Conservation (phyloP, 2,888 invertebrate species). For the Endomychus coccineus region DNA sequence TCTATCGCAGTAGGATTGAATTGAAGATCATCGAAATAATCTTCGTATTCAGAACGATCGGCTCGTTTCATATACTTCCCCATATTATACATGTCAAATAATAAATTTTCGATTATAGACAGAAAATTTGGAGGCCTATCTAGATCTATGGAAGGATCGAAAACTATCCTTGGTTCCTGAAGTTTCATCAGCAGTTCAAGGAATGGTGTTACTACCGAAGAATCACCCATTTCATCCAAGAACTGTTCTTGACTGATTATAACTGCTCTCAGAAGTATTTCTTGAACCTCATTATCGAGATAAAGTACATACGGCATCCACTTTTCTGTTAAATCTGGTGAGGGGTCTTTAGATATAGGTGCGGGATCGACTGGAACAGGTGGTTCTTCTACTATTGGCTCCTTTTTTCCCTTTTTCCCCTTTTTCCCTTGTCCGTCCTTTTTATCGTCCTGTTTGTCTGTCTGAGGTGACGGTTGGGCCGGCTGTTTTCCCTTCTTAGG, state of each 20-base stretch:
- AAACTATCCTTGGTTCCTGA: conserved; percentile 64
- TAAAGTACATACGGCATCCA: conserved; percentile 26
- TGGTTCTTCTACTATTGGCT: neutral
- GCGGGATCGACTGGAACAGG: too few species aligned
- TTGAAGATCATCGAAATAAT: conserved; percentile 47
- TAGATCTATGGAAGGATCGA: conserved; percentile 64
- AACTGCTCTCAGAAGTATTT: conserved; percentile 5
- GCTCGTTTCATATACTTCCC: conserved; percentile 63
- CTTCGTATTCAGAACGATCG: conserved; percentile 21
- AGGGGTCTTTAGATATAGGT: too few species aligned
- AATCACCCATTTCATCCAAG: conserved; percentile 49
- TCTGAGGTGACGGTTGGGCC: conserved; percentile 12
- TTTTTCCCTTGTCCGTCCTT: conserved; percentile 35
- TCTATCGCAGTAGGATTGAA: conserved; percentile 53
- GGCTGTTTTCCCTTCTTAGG: conserved; percentile 33
- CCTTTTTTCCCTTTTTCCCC: conserved; percentile 18
- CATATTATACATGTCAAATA: conserved; percentile 73
- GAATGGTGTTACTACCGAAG: conserved; percentile 49
- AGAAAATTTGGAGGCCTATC: conserved; percentile 61
- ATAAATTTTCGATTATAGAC: conserved; percentile 57
- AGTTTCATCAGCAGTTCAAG: conserved; percentile 71
- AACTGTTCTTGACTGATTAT: conserved; percentile 46
- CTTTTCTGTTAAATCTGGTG: conserved; percentile 5
- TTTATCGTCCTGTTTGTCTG: conserved; percentile 19
- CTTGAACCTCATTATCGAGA: conserved; percentile 19